phyloP scores from a whole-genome alignment of 2,797 vertebrate species.

The Vespertilio murinus region DNA sequence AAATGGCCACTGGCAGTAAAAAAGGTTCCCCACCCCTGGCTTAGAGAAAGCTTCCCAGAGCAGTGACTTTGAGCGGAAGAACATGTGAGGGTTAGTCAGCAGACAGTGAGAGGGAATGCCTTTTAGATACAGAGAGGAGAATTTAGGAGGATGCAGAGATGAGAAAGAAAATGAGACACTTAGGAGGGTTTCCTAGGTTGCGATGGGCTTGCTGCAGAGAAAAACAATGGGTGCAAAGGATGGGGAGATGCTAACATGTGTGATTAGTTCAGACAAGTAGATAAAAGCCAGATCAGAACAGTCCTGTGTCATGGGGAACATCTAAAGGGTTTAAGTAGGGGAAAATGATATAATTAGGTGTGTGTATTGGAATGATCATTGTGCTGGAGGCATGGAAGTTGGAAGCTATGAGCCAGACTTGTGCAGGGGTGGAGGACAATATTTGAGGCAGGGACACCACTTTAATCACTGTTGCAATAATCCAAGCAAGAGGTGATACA shows the following conservation, averaged over 20 bases:
- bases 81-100: neutral
- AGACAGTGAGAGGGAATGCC: neutral
- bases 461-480: neutral
- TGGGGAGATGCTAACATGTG: neutral
- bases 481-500: neutral
- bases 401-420: neutral
- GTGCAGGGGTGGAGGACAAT: neutral
- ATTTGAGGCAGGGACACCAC: neutral
- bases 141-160: neutral
- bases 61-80: neutral
- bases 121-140: neutral
- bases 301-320: neutral
- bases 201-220: neutral
- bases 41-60: neutral
- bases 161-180: neutral
- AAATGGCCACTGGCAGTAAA: too few species aligned
- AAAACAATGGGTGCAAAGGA: neutral
- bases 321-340: neutral
- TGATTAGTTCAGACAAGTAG: neutral
- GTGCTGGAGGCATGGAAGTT: neutral
- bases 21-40: too few species aligned
- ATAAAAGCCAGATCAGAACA: slow-evolving; percentile 18
- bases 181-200: neutral
- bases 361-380: neutral
- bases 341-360: neutral